phyloP scores from a whole-genome alignment of 2,797 vertebrate species.

The Eospalax fontanierii region DNA sequence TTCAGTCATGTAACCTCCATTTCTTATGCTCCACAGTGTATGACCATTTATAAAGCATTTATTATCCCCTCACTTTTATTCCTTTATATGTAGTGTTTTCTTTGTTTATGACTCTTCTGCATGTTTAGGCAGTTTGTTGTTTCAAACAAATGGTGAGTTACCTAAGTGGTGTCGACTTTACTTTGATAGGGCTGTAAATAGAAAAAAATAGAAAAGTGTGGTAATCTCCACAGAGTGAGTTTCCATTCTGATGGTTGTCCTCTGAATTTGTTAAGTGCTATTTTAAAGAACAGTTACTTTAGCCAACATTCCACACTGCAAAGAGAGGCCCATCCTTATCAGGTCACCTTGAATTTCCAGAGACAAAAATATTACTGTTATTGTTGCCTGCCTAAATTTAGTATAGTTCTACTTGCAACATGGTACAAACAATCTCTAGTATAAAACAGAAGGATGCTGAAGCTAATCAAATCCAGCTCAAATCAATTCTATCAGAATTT shows the following conservation, averaged over 20 bases:
- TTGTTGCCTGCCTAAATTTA: not conserved
- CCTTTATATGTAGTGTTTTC: not conserved
- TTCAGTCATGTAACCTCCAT: no score
- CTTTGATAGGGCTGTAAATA: not conserved
- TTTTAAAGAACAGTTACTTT: not conserved
- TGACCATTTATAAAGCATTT: not conserved
- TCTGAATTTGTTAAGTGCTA: not conserved
- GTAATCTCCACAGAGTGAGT: no score
- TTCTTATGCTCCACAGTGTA: fast-evolving
- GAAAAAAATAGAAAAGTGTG: not conserved
- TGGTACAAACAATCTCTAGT: slow-evolving; percentile 1
- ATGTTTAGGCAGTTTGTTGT: not conserved
- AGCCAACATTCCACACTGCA: not conserved
- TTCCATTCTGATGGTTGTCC: not conserved
- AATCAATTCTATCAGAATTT: not conserved
- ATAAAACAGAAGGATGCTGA: not conserved
- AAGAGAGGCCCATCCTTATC: not conserved
- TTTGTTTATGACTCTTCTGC: not conserved
- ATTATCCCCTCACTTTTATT: not conserved
- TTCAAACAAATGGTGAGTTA: not conserved
- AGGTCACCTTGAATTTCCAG: not conserved
- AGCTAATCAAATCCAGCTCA: not conserved
- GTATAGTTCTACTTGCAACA: not conserved
- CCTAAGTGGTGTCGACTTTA: not conserved
- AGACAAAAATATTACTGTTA: not conserved